A percentile compares a stretch with the other conserved stretches of the same genome.
Evolutionary conservation across 2,113 vertebrate genomes (phyloP).

Genomic region (Pelvicachromis taeniatus): DNA sequence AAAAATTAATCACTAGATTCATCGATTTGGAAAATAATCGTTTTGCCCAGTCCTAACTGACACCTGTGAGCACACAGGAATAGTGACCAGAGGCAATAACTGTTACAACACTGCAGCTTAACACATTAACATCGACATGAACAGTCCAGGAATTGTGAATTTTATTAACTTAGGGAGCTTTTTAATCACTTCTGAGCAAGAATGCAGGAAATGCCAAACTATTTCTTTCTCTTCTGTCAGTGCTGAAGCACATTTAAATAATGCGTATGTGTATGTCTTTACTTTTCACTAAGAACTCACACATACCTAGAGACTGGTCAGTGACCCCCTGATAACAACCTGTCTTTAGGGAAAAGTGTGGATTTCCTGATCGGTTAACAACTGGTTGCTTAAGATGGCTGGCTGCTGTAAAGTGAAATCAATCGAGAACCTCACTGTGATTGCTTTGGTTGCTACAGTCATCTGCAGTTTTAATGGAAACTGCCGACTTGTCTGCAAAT

Average conservation of each 20-base stretch:
- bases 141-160: not conserved
- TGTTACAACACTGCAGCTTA: not conserved
- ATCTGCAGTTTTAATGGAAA: not conserved
- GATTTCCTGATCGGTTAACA: not conserved
- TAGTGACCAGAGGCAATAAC: not conserved
- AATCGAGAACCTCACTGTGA: not conserved
- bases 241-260: not conserved
- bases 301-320: not conserved
- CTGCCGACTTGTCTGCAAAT: fast-evolving
- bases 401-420: not conserved
- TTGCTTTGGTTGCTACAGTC: not conserved
- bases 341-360: not conserved
- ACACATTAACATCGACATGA: not conserved
- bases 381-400: not conserved
- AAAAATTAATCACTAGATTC: no score
- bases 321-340: fast-evolving
- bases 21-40: no score
- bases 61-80: not conserved
- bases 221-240: not conserved
- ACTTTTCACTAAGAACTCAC: not conserved
- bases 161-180: not conserved
- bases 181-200: not conserved
- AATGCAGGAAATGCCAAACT: not conserved
- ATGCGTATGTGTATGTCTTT: not conserved
- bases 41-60: no score